These are phyloP conservation scores for Dromaius novaehollandiae DNA, from an alignment of 2,113 vertebrate genomes.

Conservation along the genomic window DNA sequence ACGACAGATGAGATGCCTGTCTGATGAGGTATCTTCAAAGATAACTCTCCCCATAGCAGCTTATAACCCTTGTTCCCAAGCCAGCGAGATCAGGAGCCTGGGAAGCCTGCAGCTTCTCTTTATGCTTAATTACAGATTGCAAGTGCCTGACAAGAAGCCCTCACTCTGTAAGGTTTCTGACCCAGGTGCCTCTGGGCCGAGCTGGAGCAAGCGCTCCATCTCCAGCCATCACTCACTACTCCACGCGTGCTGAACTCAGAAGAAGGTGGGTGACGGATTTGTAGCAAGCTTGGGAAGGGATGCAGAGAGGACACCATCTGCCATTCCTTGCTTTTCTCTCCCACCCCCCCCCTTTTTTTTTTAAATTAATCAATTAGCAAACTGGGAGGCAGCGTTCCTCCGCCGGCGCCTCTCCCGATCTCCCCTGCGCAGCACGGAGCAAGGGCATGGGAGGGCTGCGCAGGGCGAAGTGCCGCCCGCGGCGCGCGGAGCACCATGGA, in stretches of 20 bases:
- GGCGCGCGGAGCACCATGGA: background rate
- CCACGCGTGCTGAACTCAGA: background rate
- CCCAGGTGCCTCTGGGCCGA: background rate
- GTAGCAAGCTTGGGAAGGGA: constrained; percentile 5
- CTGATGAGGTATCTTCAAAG: background rate
- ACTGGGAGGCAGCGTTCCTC: background rate
- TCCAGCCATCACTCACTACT: background rate
- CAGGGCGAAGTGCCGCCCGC: background rate
- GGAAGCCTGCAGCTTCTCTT: background rate
- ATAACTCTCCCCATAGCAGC: fast-evolving
- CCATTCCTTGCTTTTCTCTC: background rate
- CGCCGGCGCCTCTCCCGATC: background rate
- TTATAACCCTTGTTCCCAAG: background rate
- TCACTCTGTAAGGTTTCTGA: background rate
- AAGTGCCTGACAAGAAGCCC: background rate
- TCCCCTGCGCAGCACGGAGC: background rate
- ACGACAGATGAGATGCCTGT: background rate
- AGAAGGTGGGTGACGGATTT: constrained; percentile 42
- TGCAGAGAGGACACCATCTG: constrained; percentile 47
- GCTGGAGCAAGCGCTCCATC: background rate
- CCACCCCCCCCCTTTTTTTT: background rate
- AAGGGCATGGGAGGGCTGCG: background rate
- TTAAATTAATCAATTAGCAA: background rate
- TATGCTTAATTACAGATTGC: background rate
- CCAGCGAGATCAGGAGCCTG: background rate